These are phyloP conservation scores for Apodemia zela DNA, from an alignment of 2,888 invertebrate species.

Conservation along the genomic window DNA sequence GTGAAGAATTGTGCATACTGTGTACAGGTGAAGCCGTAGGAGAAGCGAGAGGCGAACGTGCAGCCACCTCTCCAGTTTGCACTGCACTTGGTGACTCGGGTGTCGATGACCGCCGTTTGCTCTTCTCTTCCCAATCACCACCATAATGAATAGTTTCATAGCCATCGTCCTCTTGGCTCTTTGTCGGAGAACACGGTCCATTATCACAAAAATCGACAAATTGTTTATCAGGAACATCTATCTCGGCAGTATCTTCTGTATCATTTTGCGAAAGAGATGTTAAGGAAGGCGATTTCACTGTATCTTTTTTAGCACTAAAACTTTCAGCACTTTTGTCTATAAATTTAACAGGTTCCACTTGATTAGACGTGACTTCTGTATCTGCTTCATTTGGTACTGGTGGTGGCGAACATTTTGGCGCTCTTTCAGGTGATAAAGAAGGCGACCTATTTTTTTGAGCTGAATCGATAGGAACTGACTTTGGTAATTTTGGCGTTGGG, in stretches of 20 bases:
- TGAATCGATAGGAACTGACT: constrained; percentile 19
- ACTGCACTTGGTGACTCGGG: constrained; percentile 55
- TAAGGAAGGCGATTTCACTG: constrained; percentile 36
- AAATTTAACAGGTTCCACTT: not conserved
- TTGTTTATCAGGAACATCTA: constrained; percentile 39
- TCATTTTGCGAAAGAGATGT: constrained; percentile 43
- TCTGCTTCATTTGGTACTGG: constrained; percentile 39
- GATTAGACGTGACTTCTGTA: constrained; percentile 27
- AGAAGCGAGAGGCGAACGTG: constrained; percentile 40
- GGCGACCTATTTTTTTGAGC: constrained; percentile 31
- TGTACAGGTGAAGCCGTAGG: constrained; percentile 63
- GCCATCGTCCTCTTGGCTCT: constrained; percentile 46
- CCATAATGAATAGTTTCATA: constrained; percentile 59
- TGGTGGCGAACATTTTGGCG: constrained; percentile 58
- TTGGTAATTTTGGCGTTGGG: constrained; percentile 31
- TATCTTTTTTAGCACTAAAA: not conserved
- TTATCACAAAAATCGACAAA: constrained; percentile 50
- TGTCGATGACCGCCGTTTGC: constrained; percentile 63
- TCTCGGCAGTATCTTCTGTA: constrained; percentile 39
- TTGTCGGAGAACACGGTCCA: constrained; percentile 43
- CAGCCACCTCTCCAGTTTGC: constrained; percentile 42
- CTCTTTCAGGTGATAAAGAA: constrained; percentile 38
- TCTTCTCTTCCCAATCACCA: constrained; percentile 61
- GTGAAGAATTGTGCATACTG: constrained; percentile 47
- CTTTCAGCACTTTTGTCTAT: not conserved